Conservation (phyloP, 2,797 vertebrate genomes). For the Taeniopygia guttata region DNA sequence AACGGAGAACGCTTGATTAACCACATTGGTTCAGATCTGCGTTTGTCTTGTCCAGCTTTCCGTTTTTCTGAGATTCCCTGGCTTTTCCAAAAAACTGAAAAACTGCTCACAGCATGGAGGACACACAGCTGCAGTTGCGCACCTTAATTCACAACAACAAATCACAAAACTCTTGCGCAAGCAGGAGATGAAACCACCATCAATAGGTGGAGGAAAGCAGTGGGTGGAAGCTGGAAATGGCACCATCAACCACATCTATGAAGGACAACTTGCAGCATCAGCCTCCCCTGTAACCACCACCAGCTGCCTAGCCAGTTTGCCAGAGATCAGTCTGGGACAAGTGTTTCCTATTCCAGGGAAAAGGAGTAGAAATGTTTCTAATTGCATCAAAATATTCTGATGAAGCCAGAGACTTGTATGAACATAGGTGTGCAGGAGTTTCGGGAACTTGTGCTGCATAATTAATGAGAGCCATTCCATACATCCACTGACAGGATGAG, state of each 20-base stretch:
- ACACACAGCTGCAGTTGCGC: background rate
- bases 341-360: background rate
- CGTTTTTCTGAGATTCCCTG: too few species aligned
- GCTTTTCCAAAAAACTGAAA: too few species aligned
- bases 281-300: background rate
- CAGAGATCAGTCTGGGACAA: background rate
- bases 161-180: background rate
- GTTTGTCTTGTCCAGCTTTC: too few species aligned
- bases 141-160: background rate
- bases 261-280: background rate
- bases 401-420: background rate
- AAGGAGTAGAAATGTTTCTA: background rate
- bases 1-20: too few species aligned
- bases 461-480: background rate
- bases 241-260: background rate
- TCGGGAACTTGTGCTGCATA: background rate
- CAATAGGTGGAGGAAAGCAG: background rate
- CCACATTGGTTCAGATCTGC: too few species aligned
- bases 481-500: background rate
- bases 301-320: background rate
- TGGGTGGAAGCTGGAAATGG: background rate
- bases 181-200: background rate
- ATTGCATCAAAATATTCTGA: background rate
- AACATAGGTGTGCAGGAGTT: background rate
- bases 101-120: background rate